phyloP scores from a whole-genome alignment of 2,888 invertebrate species.

The Amphimallon solstitiale region DNA sequence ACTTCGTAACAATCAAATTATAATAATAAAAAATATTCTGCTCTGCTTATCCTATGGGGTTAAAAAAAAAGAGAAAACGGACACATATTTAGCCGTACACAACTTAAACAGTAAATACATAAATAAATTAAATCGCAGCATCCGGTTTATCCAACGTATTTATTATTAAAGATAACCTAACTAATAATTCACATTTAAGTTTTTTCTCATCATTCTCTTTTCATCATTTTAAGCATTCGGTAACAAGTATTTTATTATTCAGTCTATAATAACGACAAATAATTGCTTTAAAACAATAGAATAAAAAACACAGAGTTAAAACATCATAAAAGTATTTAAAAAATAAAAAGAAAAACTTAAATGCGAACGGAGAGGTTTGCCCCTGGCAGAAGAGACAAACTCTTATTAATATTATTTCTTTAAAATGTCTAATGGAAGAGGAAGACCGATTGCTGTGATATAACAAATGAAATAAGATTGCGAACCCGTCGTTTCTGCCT shows the following conservation, averaged over 20 bases:
- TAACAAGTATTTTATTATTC: constrained; percentile 21
- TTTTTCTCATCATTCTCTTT: constrained; percentile 4
- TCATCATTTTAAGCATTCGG: constrained; percentile 11
- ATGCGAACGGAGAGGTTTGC: constrained; percentile 27
- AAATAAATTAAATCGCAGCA: constrained; percentile 49
- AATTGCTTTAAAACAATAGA: not conserved
- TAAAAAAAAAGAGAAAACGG: constrained; percentile 44
- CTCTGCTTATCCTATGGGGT: constrained; percentile 62
- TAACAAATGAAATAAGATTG: constrained; percentile 37
- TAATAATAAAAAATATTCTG: constrained; percentile 60
- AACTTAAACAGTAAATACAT: constrained; percentile 53
- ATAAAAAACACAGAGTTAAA: not conserved
- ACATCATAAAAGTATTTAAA: not conserved
- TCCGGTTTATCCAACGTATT: constrained; percentile 30
- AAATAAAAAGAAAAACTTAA: constrained; percentile 9
- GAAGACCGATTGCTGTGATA: constrained; percentile 34
- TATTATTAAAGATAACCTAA: not conserved
- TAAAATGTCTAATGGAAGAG: not conserved
- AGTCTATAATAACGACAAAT: constrained; percentile 15
- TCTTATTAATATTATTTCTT: too few relatives aligned
- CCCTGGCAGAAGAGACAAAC: constrained; percentile 7
- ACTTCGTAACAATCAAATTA: constrained; percentile 44
- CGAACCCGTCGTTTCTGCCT: constrained; percentile 50
- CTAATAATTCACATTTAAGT: constrained; percentile 29
- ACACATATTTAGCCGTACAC: constrained; percentile 54